Percentiles rank a stretch among this genome's conserved stretches.
Conservation (phyloP, 2,888 invertebrate species). For the Caenorhabditis imperialis region DNA sequence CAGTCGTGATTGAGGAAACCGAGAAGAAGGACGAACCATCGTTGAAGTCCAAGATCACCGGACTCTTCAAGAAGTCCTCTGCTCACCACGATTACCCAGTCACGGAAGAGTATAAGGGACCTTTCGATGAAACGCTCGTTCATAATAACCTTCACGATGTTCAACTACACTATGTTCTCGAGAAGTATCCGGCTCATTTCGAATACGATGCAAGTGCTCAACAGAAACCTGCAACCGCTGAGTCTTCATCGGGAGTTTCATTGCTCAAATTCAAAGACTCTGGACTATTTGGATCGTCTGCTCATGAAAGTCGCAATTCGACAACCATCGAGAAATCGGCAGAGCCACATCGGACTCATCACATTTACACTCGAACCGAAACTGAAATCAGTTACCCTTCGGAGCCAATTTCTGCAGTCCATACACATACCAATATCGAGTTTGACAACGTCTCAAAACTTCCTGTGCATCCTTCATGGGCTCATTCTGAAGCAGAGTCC, state of each 20-base stretch:
- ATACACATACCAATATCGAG: constrained; percentile 11
- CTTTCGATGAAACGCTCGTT: constrained; percentile 17
- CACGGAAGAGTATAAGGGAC: constrained; percentile 26
- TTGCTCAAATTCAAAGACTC: constrained; percentile 29
- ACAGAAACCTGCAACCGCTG: no score
- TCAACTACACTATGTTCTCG: constrained; percentile 1
- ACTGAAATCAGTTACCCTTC: constrained; percentile 2
- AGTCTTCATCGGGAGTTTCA: constrained; percentile 10
- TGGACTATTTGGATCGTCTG: constrained; percentile 11
- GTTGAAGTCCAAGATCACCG: no score
- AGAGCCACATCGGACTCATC: no score
- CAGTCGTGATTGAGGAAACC: not conserved
- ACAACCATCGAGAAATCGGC: no score
- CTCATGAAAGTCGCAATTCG: no score
- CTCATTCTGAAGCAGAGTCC: no score
- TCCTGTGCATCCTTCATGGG: no score
- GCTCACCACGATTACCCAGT: constrained; percentile 29
- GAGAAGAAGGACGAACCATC: not conserved
- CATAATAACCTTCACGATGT: no score
- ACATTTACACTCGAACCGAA: constrained; percentile 16
- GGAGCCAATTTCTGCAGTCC: constrained; percentile 3
- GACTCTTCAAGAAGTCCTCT: constrained; percentile 15
- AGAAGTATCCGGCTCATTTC: constrained; percentile 45
- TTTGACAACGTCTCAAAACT: no score
- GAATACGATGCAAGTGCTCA: constrained; percentile 41